Conservation (phyloP, 2,113 vertebrate genomes). For the Silurus glanis region DNA sequence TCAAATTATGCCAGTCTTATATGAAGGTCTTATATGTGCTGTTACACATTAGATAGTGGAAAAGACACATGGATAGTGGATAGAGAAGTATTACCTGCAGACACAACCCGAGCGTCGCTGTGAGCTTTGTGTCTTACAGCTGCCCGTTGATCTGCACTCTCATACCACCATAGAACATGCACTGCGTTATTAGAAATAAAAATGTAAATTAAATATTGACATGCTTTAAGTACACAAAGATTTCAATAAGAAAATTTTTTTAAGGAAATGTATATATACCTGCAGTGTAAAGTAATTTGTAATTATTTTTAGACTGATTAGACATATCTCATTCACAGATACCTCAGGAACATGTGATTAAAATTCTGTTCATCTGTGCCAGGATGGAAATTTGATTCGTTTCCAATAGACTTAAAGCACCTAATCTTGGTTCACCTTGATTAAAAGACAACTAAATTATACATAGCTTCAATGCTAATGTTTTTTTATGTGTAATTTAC, state of each 20-base stretch:
- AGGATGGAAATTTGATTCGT: background rate
- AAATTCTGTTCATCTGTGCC: background rate
- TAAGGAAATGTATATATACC: too few relatives aligned
- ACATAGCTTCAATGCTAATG: background rate
- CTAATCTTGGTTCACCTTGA: background rate
- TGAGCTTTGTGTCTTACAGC: conserved; percentile 78
- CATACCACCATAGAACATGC: conserved; percentile 85
- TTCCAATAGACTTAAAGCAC: background rate
- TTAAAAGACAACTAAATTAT: background rate
- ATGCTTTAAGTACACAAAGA: background rate
- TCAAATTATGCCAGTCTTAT: too few relatives aligned
- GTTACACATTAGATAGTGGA: background rate
- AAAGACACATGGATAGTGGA: background rate
- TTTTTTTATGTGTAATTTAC: background rate
- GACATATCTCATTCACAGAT: too few relatives aligned
- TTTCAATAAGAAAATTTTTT: too few relatives aligned
- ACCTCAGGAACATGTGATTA: background rate
- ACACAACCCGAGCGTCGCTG: conserved; percentile 82
- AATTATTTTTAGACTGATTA: too few relatives aligned
- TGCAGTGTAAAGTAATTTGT: too few relatives aligned
- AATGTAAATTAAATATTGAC: background rate
- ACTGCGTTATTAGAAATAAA: conserved; percentile 65
- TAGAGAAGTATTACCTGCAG: conserved; percentile 80
- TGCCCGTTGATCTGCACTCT: conserved; percentile 79
- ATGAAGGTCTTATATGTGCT: background rate